phyloP scores from a whole-genome alignment of 1,140 invertebrate genomes.

The Stegodyphus dumicola region DNA sequence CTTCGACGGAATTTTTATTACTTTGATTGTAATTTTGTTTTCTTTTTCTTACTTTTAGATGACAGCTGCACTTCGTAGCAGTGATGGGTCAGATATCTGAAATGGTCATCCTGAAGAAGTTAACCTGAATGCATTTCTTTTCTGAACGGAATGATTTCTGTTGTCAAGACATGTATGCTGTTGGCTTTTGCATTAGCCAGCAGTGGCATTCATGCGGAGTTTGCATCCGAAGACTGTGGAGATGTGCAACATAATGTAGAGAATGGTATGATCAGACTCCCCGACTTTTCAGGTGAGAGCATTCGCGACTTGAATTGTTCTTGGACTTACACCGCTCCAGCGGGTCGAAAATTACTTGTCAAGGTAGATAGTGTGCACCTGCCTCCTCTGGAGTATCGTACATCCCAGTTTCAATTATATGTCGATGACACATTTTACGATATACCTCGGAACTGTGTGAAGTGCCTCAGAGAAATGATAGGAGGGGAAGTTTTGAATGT shows the following conservation, averaged over 20 bases:
- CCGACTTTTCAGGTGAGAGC: constrained; percentile 28
- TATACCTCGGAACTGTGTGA: constrained; percentile 58
- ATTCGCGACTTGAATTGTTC: constrained; percentile 38
- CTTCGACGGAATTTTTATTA: not conserved
- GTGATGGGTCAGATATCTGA: not conserved
- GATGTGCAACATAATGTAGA: constrained; percentile 44
- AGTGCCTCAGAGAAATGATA: constrained; percentile 58
- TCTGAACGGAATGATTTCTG: constrained; percentile 28
- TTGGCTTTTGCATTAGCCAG: constrained; percentile 19
- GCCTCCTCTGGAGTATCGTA: constrained; percentile 25
- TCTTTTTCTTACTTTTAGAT: not conserved
- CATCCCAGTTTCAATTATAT: constrained; percentile 28
- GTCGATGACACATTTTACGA: constrained; percentile 54
- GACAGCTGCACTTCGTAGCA: not conserved
- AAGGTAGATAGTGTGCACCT: constrained; percentile 59
- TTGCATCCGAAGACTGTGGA: constrained; percentile 26
- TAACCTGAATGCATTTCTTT: not conserved
- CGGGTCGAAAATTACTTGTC: constrained; percentile 55
- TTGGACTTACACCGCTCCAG: constrained; percentile 58
- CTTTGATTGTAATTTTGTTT: not conserved
- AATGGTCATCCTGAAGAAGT: not conserved
- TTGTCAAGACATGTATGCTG: constrained; percentile 14
- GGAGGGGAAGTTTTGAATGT: constrained; percentile 53
- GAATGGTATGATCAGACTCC: constrained; percentile 40
- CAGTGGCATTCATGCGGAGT: constrained; percentile 10